A percentile compares a stretch with the other conserved stretches of the same genome.
Evolutionary conservation across 2,113 vertebrate species (phyloP).

Genomic region (mouse (Mus musculus)): DNA sequence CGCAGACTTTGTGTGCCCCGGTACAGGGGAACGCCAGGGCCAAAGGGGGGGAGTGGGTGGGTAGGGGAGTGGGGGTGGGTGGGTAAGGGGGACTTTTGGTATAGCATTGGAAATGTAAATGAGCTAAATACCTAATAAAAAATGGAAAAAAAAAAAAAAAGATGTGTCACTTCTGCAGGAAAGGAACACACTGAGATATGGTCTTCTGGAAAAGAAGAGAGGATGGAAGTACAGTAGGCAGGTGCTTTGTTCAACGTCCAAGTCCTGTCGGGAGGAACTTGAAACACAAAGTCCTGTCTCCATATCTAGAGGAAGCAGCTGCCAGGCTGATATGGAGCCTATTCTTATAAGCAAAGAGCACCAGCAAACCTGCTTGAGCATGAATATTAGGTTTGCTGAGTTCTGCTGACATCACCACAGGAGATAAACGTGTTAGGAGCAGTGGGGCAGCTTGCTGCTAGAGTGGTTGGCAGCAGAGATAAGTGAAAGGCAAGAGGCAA

Average conservation of each 20-base stretch:
- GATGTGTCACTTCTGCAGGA: not conserved
- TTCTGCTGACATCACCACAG: constrained; percentile 86
- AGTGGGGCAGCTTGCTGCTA: constrained; percentile 84
- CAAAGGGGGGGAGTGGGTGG: too few relatives aligned
- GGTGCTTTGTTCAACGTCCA: constrained; percentile 79
- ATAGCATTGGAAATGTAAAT: too few relatives aligned
- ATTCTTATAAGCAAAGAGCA: constrained; percentile 86
- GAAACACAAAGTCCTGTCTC: constrained; percentile 71
- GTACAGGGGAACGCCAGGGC: too few relatives aligned
- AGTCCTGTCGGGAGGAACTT: constrained; percentile 73
- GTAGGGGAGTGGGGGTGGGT: too few relatives aligned
- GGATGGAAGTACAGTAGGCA: constrained; percentile 49
- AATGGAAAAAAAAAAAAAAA: too few relatives aligned
- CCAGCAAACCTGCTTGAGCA: constrained; percentile 81
- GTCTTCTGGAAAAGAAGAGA: constrained; percentile 52
- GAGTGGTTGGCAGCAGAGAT: constrained; percentile 86
- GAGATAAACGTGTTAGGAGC: constrained; percentile 87
- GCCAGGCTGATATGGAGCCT: constrained; percentile 82
- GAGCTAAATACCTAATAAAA: too few relatives aligned
- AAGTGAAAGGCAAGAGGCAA: constrained; percentile 84
- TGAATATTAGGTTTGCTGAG: constrained; percentile 88
- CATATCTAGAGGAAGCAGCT: constrained; percentile 89
- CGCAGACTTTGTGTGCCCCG: too few relatives aligned
- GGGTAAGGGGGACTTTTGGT: too few relatives aligned
- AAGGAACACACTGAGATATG: not conserved